A percentile compares a stretch with the other conserved stretches of the same genome.
Evolutionary conservation across 2,797 vertebrate species (phyloP).

Genomic region (Coranthus polyacanthus): DNA sequence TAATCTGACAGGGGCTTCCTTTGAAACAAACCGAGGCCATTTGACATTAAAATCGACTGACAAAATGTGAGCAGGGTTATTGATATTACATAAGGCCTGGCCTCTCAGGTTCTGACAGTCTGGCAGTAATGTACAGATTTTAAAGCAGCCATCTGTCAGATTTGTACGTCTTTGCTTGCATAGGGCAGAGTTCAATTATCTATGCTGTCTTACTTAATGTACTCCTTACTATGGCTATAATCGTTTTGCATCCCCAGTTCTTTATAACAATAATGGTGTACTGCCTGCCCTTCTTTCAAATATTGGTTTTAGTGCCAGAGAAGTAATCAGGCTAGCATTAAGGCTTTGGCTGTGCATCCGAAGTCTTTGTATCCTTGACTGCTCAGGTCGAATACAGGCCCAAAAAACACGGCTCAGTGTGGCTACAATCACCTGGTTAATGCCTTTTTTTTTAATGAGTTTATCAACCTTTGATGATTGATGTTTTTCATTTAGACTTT

Average conservation of each 20-base stretch:
- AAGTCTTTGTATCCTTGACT: constrained; percentile 57
- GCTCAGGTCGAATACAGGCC: constrained; percentile 33
- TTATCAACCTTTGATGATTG: constrained; percentile 53
- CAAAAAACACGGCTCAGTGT: neutral
- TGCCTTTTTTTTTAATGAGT: constrained; percentile 43
- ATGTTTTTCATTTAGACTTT: constrained; percentile 52
- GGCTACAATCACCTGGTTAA: constrained; percentile 50
- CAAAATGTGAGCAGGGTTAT: constrained; percentile 16
- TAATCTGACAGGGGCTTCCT: constrained; percentile 4
- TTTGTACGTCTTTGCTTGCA: constrained; percentile 17
- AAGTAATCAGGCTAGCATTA: constrained; percentile 55
- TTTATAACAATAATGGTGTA: constrained; percentile 58
- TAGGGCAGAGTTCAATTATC: constrained; percentile 42
- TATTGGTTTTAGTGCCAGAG: constrained; percentile 61
- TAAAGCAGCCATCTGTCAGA: constrained; percentile 45
- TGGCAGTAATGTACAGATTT: constrained; percentile 40
- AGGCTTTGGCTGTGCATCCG: constrained; percentile 46
- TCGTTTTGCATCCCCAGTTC: constrained; percentile 51
- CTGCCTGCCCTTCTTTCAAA: constrained; percentile 53
- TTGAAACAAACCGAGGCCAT: neutral
- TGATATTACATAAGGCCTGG: constrained; percentile 27
- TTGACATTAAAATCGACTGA: constrained; percentile 20
- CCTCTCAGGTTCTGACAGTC: constrained; percentile 30
- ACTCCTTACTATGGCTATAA: constrained; percentile 37
- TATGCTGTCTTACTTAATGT: constrained; percentile 46